Conservation (phyloP, 2,797 vertebrate genomes). For the Chromobotia macracanthus region DNA sequence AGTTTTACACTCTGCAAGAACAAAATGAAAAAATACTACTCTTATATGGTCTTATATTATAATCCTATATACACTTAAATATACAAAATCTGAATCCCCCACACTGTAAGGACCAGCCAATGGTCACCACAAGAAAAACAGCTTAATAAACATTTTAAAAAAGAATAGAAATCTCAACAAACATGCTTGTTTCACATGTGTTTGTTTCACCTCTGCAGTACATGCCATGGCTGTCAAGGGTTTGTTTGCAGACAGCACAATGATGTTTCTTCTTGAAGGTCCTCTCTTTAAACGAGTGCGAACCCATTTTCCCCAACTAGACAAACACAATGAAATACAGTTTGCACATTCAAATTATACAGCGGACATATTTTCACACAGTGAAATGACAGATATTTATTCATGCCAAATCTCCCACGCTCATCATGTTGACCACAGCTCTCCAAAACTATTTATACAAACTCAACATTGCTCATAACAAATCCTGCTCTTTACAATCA, state of each 20-base stretch:
- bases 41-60: background rate
- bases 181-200: background rate
- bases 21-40: conserved; percentile 7
- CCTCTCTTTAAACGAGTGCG: conserved; percentile 82
- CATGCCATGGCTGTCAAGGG: conserved; percentile 75
- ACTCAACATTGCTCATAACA: background rate
- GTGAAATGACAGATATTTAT: background rate
- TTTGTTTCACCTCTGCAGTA: conserved; percentile 82
- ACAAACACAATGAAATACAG: conserved; percentile 19
- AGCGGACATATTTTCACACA: background rate
- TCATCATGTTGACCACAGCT: background rate
- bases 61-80: background rate
- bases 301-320: conserved; percentile 73
- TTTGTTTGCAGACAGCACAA: conserved; percentile 81
- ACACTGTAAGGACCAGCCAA: background rate
- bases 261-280: conserved; percentile 78
- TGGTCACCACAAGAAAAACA: background rate
- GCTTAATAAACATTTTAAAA: background rate
- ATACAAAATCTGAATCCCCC: background rate
- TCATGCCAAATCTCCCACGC: background rate
- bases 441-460: background rate
- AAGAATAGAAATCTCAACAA: background rate
- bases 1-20: conserved; percentile 82
- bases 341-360: conserved; percentile 1
- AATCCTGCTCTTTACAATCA: background rate